Conservation (phyloP, 2,113 vertebrate species). For the Turnix velox region DNA sequence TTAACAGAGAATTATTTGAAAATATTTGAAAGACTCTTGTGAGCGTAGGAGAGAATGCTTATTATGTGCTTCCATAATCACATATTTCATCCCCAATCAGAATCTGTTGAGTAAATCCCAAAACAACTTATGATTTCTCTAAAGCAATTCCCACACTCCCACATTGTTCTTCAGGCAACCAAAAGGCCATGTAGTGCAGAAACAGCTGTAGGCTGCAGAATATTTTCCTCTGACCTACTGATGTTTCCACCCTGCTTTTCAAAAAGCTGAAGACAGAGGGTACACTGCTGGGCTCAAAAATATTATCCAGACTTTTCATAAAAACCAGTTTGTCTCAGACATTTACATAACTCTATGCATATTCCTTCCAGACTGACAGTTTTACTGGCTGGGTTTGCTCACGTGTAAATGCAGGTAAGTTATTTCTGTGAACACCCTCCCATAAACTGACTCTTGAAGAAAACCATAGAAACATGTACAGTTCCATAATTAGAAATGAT, state of each 20-base stretch:
- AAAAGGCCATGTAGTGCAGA: background rate
- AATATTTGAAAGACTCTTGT: background rate
- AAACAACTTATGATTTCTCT: conserved; percentile 4
- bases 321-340: background rate
- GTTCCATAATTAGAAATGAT: background rate
- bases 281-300: background rate
- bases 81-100: conserved; percentile 17
- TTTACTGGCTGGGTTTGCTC: background rate
- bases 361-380: background rate
- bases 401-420: background rate
- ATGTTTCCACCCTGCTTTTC: background rate
- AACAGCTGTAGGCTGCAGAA: background rate
- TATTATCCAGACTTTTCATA: background rate
- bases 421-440: background rate
- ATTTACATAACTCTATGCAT: background rate
- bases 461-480: background rate
- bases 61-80: conserved; percentile 43
- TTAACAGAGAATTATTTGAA: background rate
- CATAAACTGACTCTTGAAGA: background rate
- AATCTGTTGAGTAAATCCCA: background rate
- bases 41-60: conserved; percentile 27
- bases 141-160: background rate
- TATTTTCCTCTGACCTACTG: background rate
- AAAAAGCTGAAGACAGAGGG: background rate
- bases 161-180: background rate